Base-by-base conservation (phyloP, 2,888 invertebrate species). In the Agrotis clavis region DNA sequence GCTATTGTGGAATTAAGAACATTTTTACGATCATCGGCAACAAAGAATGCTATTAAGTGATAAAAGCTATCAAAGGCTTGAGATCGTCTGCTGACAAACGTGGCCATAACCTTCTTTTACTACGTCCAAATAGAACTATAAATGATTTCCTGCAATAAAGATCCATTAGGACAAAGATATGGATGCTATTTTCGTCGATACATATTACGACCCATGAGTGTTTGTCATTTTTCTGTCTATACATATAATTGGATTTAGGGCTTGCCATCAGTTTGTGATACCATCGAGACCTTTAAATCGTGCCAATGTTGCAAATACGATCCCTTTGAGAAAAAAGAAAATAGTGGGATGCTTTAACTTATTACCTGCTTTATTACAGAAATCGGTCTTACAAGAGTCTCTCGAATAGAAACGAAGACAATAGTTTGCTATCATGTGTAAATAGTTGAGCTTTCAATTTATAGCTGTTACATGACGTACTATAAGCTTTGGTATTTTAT, bases 91-190 rank as follows among this genome's bases (percentile, higher is more conserved):
- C 47, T 68, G 56, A 57, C 35, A 76, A 74, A 66, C 48, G 47
- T 57, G 19, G 35, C 30, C 62, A 64, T 72, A 78, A 66, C 78
- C 59, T 21, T 62, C 1, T 57, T 69, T 62, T 66, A 77, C 11
- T 65, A 41, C 61, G 50, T n/a, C 47, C 56, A 77, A 77, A 77
- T 76, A 65, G 48, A 50, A 41, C n/a, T n/a, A 48, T 69, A 69
- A 50, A 63, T 50, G 4, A 35, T 67, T 54, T 48, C 30, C 35
- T 25, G 41, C 74, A 68, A 53, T 74, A 57, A 74, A 74, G 25
- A 65, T 62, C 64, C 13, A 68, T 61, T 56, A 77, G 30, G 41
- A 45, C 45, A 62, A 70, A 54, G 1, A 57, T 68, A 68, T 51
- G 19, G 45, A 50, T 45, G 30, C 18, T 53, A 77, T 63, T 70